Evolutionary conservation across 1,140 invertebrate species (phyloP).

Genomic region (Oscheius sp.): DNA sequence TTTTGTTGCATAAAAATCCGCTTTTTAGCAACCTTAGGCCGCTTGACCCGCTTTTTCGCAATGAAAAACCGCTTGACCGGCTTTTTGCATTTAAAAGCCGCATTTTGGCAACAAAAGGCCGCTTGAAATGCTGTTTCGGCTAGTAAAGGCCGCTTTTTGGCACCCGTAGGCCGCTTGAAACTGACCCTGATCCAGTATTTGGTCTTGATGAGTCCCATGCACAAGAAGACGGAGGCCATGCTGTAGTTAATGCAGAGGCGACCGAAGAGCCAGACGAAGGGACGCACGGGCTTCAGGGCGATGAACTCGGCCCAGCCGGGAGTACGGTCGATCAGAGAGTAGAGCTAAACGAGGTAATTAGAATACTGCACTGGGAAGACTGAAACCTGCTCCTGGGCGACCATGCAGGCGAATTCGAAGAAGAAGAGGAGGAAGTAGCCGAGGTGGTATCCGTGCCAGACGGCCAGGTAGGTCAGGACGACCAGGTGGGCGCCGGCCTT

Average conservation of each 20-base stretch:
- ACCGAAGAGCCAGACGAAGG: slow-evolving; percentile 57
- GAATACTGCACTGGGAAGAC: too few species aligned
- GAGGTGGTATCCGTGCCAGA: slow-evolving; percentile 65
- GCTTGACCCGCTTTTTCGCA: too few species aligned
- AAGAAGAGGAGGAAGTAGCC: slow-evolving; percentile 65
- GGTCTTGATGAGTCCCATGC: slow-evolving; percentile 59
- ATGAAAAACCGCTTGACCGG: too few species aligned
- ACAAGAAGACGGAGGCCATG: slow-evolving; percentile 60
- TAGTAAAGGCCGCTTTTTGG: too few species aligned
- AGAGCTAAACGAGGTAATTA: too few species aligned
- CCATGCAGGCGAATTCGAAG: slow-evolving; percentile 62
- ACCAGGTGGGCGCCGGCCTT: slow-evolving; percentile 62
- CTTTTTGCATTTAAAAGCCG: too few species aligned
- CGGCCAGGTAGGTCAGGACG: slow-evolving; percentile 63
- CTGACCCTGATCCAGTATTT: slow-evolving; percentile 57
- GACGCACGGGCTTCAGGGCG: slow-evolving; percentile 37
- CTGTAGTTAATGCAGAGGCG: slow-evolving; percentile 51
- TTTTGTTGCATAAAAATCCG: too few species aligned
- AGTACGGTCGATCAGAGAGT: slow-evolving; percentile 47
- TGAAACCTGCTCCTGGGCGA: slow-evolving; percentile 55
- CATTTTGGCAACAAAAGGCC: too few species aligned
- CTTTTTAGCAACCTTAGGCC: too few species aligned
- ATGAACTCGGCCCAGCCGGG: slow-evolving; percentile 50
- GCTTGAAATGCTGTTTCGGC: too few species aligned
- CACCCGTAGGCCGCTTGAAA: too few species aligned